Percentiles rank a stretch among this genome's conserved stretches.
These are phyloP conservation scores for Chaenogobius annularis DNA, from an alignment of 2,113 vertebrate species.

Conservation along the genomic window DNA sequence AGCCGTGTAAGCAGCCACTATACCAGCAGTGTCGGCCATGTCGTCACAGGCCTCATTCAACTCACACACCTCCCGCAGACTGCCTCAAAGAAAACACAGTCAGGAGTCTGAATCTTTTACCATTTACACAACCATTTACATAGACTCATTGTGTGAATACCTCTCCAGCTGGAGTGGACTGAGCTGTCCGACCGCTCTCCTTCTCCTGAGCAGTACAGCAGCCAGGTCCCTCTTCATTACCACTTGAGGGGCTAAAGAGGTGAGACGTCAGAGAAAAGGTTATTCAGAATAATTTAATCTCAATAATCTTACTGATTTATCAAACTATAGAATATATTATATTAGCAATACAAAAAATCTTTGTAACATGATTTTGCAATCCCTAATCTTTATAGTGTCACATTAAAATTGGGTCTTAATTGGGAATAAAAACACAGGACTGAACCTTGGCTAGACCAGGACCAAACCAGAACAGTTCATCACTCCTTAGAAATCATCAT, in stretches of 20 bases:
- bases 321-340: no score
- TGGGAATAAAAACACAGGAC: not conserved
- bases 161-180: conserved; percentile 72
- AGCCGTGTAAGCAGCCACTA: conserved; percentile 78
- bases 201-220: conserved; percentile 68
- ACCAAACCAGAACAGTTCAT: not conserved
- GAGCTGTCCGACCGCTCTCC: conserved; percentile 60
- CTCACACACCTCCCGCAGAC: conserved; percentile 83
- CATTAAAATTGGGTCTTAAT: not conserved
- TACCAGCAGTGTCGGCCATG: conserved; percentile 79
- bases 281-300: not conserved
- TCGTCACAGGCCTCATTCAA: conserved; percentile 78
- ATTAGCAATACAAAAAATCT: no score
- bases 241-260: conserved; percentile 40
- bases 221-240: conserved; percentile 75
- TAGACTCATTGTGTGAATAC: conserved; percentile 38
- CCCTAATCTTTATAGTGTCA: not conserved
- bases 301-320: no score
- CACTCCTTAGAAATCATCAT: not conserved
- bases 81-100: conserved; percentile 42
- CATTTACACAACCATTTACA: not conserved
- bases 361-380: not conserved
- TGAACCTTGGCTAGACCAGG: not conserved
- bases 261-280: not conserved
- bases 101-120: not conserved